Evolutionary conservation across 2,113 vertebrate genomes (phyloP).

Genomic region (Lophius piscatorius): DNA sequence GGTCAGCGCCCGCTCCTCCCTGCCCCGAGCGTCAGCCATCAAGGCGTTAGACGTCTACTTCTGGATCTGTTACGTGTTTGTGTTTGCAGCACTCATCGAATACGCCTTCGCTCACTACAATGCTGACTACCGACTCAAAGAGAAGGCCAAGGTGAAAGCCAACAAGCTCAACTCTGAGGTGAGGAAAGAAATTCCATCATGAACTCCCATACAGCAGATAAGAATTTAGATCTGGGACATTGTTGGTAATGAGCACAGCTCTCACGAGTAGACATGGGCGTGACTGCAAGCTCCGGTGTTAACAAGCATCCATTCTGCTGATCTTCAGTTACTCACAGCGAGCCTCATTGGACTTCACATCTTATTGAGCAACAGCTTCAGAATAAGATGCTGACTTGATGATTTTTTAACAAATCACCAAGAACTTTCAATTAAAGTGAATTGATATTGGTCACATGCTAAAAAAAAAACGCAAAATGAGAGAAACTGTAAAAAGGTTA

Average conservation of each 20-base stretch:
- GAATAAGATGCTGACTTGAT: neutral
- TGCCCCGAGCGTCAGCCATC: constrained; percentile 94
- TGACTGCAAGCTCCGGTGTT: constrained; percentile 3
- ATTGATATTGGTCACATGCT: too few species aligned
- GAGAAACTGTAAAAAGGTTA: too few species aligned
- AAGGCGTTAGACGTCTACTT: constrained; percentile 97
- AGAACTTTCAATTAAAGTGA: too few species aligned
- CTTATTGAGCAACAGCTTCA: too few species aligned
- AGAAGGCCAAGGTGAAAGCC: constrained; percentile 90
- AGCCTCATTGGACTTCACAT: too few species aligned
- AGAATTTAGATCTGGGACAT: constrained; percentile 5
- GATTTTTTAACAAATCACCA: too few species aligned
- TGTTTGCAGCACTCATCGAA: constrained; percentile 95
- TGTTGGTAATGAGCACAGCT: constrained; percentile 38
- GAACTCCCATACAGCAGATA: constrained; percentile 6
- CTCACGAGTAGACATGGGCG: constrained; percentile 7
- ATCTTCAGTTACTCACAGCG: too few species aligned
- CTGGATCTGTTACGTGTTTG: constrained; percentile 99
- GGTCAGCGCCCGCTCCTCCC: constrained; percentile 93
- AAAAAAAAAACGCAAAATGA: too few species aligned
- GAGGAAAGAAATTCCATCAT: constrained; percentile 32
- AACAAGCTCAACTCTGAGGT: constrained; percentile 86
- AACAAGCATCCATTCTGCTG: constrained; percentile 42
- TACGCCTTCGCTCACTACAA: constrained; percentile 98
- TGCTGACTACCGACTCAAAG: constrained; percentile 94